Evolutionary conservation across 1,140 invertebrate genomes (phyloP), one percentile per base, ranked within the genome.

Genomic region (Conopomorpha cramerella): DNA sequence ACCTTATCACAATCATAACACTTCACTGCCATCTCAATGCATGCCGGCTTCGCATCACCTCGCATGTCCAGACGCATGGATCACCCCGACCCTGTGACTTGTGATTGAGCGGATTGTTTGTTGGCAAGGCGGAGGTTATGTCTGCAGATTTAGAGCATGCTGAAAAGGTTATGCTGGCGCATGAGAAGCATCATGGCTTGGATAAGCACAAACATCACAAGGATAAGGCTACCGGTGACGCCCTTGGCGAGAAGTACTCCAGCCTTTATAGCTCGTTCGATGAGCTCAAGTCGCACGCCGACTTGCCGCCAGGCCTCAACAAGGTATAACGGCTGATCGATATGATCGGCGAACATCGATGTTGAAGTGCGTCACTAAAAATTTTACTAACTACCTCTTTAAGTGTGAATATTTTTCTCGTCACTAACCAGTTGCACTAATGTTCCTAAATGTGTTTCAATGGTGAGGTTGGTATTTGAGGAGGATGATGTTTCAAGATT

Each of bases 221-320:
- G 17, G 41, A 48, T 19, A 44, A 42, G 39, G 43, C 37, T 50
- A 55, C 43, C 41, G 64, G 60, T 28, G 64, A 61, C 26, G 55
- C 42, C 36, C 61, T 44, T 43, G 55, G 57, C 29, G 79, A 81
- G 49, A 77, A 72, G 47, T 81, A 81, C 59, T 72, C 60, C 44
- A 78, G 71, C 58, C 71, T 79, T 54, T 77, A 78, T 39, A 77
- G 60, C 51, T 72, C 71, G 41, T 77, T 82, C 43, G 81, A 83
- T 55, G 77, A 80, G 46, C 65, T 79, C 45, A 76, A 74, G 60
- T 51, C 60, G 39, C 63, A 60, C 49, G 59, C 62, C 46, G 63
- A 68, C 33, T 52, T 68, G 37, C 62, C 53, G 16, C 61, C 54
- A 8, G 57, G 59, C 36, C 41, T 65, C 29, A 52, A 72, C 44